Conservation (phyloP, 2,113 vertebrate species). For the Antechinus stuartii region DNA sequence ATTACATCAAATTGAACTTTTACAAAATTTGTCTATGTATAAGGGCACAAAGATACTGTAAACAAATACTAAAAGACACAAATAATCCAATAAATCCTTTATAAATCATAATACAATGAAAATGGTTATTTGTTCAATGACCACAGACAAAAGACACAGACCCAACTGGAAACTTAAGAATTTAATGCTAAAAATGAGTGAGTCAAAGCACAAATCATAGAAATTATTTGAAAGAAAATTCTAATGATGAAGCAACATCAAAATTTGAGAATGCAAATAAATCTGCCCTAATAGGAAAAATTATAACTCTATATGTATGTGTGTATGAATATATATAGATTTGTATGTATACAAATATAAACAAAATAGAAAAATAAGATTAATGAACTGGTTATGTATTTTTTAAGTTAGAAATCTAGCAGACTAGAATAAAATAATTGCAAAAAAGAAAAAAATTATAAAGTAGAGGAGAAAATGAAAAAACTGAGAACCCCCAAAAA, state of each 20-base stretch:
- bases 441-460: not conserved
- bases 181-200: not conserved
- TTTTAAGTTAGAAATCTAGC: not conserved
- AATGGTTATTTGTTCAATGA: not conserved
- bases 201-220: not conserved
- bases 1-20: not conserved
- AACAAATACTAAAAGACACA: not conserved
- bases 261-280: not conserved
- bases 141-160: not conserved
- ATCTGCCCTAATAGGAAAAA: not conserved
- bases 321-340: not conserved
- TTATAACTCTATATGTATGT: no score
- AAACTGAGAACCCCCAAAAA: not conserved
- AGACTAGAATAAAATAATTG: not conserved
- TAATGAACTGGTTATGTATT: not conserved
- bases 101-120: not conserved
- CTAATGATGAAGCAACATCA: not conserved
- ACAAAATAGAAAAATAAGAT: not conserved
- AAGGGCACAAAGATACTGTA: not conserved
- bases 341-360: no score
- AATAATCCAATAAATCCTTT: not conserved
- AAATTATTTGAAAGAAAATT: not conserved
- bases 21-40: not conserved
- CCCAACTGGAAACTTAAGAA: not conserved
- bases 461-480: not conserved